A percentile compares a stretch with the other conserved stretches of the same genome.
These are phyloP conservation scores for Cynodonichthys magdalenae DNA, from an alignment of 2,797 vertebrate genomes.

Conservation along the genomic window DNA sequence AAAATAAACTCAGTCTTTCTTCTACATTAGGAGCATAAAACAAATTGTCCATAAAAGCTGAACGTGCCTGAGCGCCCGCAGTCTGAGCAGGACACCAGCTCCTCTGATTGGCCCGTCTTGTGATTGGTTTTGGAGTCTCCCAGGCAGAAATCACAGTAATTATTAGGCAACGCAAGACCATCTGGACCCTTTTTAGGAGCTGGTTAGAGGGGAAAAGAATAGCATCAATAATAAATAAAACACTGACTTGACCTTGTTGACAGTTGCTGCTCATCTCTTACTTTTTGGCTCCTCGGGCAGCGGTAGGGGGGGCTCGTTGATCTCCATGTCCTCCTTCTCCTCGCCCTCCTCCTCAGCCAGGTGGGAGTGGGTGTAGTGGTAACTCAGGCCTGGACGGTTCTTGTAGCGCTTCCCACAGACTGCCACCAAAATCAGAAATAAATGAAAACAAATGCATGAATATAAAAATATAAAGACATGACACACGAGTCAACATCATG, in stretches of 20 bases:
- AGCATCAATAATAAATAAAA: slow-evolving; percentile 2
- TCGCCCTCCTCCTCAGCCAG: slow-evolving; percentile 95
- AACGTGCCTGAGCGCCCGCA: slow-evolving; percentile 91
- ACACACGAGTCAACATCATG: too few species aligned
- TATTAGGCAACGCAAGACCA: slow-evolving; percentile 91
- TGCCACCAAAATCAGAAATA: slow-evolving; percentile 67
- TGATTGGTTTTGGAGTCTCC: slow-evolving; percentile 95
- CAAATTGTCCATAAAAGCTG: background rate
- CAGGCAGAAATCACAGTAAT: slow-evolving; percentile 96
- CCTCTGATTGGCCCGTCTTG: slow-evolving; percentile 93
- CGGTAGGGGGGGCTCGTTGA: slow-evolving; percentile 83
- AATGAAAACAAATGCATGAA: slow-evolving; percentile 36
- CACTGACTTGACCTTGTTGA: background rate
- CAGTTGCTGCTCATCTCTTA: slow-evolving; percentile 55
- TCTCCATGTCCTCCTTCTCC: slow-evolving; percentile 89
- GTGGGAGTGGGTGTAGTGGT: slow-evolving; percentile 96
- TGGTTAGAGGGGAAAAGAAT: slow-evolving; percentile 31
- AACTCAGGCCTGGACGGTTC: slow-evolving; percentile 95
- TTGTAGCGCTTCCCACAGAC: slow-evolving; percentile 97
- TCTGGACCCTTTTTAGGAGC: slow-evolving; percentile 92
- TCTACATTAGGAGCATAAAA: too few species aligned
- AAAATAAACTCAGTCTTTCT: background rate
- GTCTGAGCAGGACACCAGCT: slow-evolving; percentile 95
- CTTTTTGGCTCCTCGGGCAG: slow-evolving; percentile 89
- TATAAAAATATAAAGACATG: slow-evolving; percentile 45